Conservation (phyloP, 2,113 vertebrate species). For the Ramphastos sulfuratus region DNA sequence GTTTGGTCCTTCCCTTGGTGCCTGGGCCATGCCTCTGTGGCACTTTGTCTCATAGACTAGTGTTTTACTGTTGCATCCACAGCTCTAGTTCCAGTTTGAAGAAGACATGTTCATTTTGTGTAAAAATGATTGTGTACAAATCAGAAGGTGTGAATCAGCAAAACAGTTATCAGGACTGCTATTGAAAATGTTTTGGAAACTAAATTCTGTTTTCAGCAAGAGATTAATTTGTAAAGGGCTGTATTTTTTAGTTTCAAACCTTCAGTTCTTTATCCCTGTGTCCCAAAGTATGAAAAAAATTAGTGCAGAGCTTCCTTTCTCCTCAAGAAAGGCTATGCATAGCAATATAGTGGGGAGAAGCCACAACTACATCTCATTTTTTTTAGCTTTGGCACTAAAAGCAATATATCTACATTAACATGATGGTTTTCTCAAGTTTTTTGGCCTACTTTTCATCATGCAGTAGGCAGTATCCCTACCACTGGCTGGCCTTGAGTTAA, state of each 20-base stretch:
- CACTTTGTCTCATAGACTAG: background rate
- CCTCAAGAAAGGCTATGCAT: background rate
- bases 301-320: background rate
- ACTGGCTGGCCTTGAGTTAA: background rate
- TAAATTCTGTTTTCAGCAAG: background rate
- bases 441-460: background rate
- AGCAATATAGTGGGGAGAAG: background rate
- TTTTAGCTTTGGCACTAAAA: background rate
- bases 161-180: background rate
- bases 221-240: background rate
- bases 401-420: background rate
- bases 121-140: background rate
- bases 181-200: background rate
- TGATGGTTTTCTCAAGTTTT: background rate
- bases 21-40: background rate
- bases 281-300: background rate
- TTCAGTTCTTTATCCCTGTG: background rate
- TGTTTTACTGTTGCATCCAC: background rate
- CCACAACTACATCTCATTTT: background rate
- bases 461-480: fast-evolving
- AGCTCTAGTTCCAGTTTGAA: background rate
- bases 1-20: fast-evolving
- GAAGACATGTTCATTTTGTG: background rate
- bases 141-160: background rate
- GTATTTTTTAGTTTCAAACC: background rate